Base-by-base conservation (phyloP, 2,888 invertebrate species). In the Cheilosia scutellata region DNA sequence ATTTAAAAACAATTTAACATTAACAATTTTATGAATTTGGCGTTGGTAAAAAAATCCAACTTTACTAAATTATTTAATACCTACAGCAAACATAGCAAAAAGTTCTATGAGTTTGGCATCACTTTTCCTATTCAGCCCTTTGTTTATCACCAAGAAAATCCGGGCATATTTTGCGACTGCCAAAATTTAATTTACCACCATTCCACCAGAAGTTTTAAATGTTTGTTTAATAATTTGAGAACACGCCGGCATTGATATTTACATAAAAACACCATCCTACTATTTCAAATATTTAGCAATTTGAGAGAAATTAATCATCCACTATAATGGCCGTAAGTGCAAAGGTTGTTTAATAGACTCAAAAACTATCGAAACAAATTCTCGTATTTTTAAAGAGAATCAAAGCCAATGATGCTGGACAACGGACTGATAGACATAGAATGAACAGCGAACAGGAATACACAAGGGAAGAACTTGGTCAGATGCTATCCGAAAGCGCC, bases 401-500 rank as follows among this genome's bases (percentile, higher is more conserved):
- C n/a, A n/a, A n/a, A 44, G 31, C 11, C 31, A 9, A 29, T 11
- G 16, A 40, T 0, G 47, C 11, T 25, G 42, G 16, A 13, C 11
- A 16, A 25, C 44, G 6, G 13, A 47, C 47, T 47, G 31, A 33
- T 9, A 60, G 40, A 33, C 44, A 42, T 20, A 42, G 62, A 49
- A 16, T 70, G 29, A 72, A 79, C 27, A 68, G 20, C 37, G 76
- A 82, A 16, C 78, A 70, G 4, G 77, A 77, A 31, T 77, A 82
- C 47, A 86, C 86, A 1, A 58, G 86, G 58, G 86, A 86, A 57
- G 86, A 86, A 40, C 49, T 82, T 2, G 82, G 72, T 9, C 82
- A 82, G n/a, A 77, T 77, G 72, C 29, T 82, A 2, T 40, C 40
- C 13, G 82, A 86, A 1, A 74, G 68, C 11, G 63, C 49, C n/a